Evolutionary conservation across 2,888 invertebrate species (phyloP), one percentile per base, ranked within the genome.

Genomic region (Caenorhabditis drosophilae): DNA sequence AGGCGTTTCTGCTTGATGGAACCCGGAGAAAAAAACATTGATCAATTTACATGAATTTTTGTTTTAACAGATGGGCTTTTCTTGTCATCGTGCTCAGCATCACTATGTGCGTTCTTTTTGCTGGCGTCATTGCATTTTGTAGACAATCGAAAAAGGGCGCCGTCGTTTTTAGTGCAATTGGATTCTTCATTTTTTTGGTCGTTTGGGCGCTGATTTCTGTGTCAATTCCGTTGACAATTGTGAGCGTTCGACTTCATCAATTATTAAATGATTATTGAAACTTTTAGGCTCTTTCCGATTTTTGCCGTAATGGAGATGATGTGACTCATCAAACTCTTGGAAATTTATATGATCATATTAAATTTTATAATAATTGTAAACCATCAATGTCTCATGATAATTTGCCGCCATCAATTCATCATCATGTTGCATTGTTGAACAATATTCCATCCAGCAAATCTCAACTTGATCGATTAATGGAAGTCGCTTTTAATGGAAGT

Each of bases 71-170:
- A 78, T 82, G 81, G 82, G 56, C 79, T 9, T 62, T 81, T 18
- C 64, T 75, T 57, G 67, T 77, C 9, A 60, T 74, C 27, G 53
- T 83, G n/a, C 70, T 75, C 15, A 60, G 76, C 16, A 80, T 82
- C 45, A 76, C 76, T 50, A 62, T 80, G 45, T 70, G 72, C 25
- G 79, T 82, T 12, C 70, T 83, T 35, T 82, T 82, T 57, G 73
- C 75, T 31, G 82, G 82, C 26, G 78, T 78, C 15, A 71, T 81
- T 9, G 70, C 79, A 20, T 81, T 82, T 68, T 83, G 82, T 58
- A 70, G 75, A 15, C 75, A 80, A 49, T 79, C 79, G 26, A 78
- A 76, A 18, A 73, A 76, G 58, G 81, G 77, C 23, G 75, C 79
- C n/a, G 76, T 82, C 16, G 58, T 76, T 25, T 82, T 83, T 75